These are phyloP conservation scores for Mycalesis mineus DNA, from an alignment of 2,888 invertebrate species.

Conservation along the genomic window DNA sequence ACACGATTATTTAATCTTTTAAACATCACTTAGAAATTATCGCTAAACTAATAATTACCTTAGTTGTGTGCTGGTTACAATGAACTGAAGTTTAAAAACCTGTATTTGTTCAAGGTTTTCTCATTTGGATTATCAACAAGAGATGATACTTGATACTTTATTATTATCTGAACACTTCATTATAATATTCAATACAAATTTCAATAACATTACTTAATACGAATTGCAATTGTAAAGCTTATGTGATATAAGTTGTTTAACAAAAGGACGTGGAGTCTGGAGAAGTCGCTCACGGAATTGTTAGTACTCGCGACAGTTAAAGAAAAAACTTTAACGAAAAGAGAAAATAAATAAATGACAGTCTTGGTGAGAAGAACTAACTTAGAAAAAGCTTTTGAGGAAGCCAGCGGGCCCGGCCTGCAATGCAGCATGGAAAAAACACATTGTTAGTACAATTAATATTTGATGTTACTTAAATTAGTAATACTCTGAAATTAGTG, in stretches of 20 bases:
- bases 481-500: too few relatives aligned
- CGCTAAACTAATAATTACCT: constrained; percentile 69
- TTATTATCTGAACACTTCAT: constrained; percentile 74
- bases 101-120: constrained; percentile 38
- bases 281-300: constrained; percentile 54
- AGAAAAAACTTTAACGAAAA: constrained; percentile 52
- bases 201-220: constrained; percentile 55
- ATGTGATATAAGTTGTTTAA: constrained; percentile 43
- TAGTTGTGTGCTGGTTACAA: constrained; percentile 71
- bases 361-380: constrained; percentile 75
- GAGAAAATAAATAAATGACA: constrained; percentile 71
- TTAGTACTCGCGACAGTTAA: constrained; percentile 54
- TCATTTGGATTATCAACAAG: constrained; percentile 52
- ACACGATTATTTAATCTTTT: constrained; percentile 67
- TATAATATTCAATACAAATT: constrained; percentile 61
- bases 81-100: constrained; percentile 44
- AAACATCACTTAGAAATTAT: constrained; percentile 71
- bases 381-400: constrained; percentile 96
- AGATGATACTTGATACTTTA: constrained; percentile 47
- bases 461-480: neutral
- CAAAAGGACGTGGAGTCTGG: constrained; percentile 57
- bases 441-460: constrained; percentile 20
- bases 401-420: constrained; percentile 96
- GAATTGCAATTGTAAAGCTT: constrained; percentile 63
- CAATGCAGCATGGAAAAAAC: constrained; percentile 53